These are phyloP conservation scores for Amphiprion percula DNA, from an alignment of 2,113 vertebrate species.

Conservation along the genomic window DNA sequence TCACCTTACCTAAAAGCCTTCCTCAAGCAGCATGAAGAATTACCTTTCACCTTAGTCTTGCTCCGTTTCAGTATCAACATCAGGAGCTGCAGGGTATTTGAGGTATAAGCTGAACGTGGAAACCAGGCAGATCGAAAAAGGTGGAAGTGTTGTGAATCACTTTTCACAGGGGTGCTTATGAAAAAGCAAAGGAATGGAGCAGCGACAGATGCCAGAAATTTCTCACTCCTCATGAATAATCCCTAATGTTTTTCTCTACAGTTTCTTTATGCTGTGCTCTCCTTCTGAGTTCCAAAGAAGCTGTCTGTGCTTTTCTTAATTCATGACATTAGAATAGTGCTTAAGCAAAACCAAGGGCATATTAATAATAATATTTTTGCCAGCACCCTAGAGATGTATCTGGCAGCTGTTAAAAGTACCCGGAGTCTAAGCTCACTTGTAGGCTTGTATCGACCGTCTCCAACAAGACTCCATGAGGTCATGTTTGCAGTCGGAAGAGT, in stretches of 20 bases:
- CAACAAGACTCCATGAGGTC: conserved; percentile 14
- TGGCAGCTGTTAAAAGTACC: conserved; percentile 17
- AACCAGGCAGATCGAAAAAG: neutral
- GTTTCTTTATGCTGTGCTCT: neutral
- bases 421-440: conserved; percentile 5
- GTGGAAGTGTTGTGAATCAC: conserved; percentile 28
- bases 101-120: conserved; percentile 23
- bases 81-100: conserved; percentile 23
- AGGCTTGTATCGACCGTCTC: conserved; percentile 10
- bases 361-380: neutral
- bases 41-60: conserved; percentile 34
- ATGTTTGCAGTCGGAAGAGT: conserved; percentile 17
- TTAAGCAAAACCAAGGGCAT: neutral
- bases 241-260: neutral
- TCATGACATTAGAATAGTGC: neutral
- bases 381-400: neutral
- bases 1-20: conserved; percentile 21
- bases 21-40: conserved; percentile 33
- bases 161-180: neutral
- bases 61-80: conserved; percentile 17
- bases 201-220: conserved; percentile 1
- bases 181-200: conserved; percentile 7
- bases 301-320: conserved; percentile 9
- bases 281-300: neutral
- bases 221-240: conserved; percentile 10